phyloP scores from a whole-genome alignment of 2,888 invertebrate genomes.

The Steromphala cineraria region DNA sequence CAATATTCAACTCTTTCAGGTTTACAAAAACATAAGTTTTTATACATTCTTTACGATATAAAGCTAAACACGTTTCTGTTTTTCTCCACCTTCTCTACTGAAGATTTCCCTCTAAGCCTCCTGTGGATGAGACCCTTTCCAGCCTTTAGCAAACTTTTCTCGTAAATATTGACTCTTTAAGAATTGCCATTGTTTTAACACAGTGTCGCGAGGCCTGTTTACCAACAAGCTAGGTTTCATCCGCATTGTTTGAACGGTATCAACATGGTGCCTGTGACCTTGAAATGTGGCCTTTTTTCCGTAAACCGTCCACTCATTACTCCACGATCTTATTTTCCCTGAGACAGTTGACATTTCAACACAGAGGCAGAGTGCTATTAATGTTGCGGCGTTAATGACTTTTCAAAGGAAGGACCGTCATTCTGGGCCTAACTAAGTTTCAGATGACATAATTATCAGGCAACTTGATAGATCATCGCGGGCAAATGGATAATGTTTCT shows the following conservation, averaged over 20 bases:
- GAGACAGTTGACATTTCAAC: too few relatives aligned
- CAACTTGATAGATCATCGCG: too few relatives aligned
- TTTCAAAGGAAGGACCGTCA: too few relatives aligned
- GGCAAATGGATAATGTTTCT: too few relatives aligned
- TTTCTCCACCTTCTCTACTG: neutral
- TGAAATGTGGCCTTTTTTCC: neutral
- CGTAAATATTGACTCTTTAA: neutral
- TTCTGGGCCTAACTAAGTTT: too few relatives aligned
- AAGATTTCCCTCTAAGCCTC: neutral
- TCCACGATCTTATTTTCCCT: too few relatives aligned
- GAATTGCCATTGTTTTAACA: constrained; percentile 3
- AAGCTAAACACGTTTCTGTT: neutral
- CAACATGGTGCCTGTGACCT: neutral
- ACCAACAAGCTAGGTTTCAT: neutral
- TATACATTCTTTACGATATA: neutral
- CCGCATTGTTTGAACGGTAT: neutral
- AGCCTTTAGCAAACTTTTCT: neutral
- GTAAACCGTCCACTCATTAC: too few relatives aligned
- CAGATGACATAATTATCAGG: too few relatives aligned
- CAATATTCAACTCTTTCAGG: too few relatives aligned
- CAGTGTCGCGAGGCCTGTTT: constrained; percentile 1
- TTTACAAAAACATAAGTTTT: neutral
- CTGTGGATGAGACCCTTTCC: neutral
- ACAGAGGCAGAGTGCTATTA: too few relatives aligned
- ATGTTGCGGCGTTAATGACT: too few relatives aligned